These are phyloP conservation scores for Arion vulgaris DNA, from an alignment of 1,140 invertebrate species.

Conservation along the genomic window DNA sequence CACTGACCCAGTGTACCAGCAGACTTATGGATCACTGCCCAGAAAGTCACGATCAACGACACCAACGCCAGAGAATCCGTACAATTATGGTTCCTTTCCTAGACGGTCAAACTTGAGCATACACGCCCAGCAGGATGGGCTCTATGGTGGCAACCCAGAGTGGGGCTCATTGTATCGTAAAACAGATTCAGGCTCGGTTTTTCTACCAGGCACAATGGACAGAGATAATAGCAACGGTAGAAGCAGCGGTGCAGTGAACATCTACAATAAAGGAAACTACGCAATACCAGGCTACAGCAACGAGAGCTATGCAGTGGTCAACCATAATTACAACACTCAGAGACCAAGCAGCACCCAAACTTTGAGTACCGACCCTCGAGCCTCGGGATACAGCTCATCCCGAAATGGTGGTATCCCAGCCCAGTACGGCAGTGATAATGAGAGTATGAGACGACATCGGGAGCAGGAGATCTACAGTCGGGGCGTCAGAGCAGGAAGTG, in stretches of 20 bases:
- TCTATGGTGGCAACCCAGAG: background rate
- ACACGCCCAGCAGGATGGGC: background rate
- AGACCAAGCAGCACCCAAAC: too few relatives aligned
- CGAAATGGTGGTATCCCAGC: background rate
- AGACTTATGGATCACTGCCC: constrained; percentile 22
- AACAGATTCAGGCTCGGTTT: constrained; percentile 3
- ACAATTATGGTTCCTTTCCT: constrained; percentile 9
- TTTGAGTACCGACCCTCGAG: too few relatives aligned
- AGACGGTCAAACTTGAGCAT: background rate
- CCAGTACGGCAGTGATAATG: constrained; percentile 1
- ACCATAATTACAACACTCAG: too few relatives aligned
- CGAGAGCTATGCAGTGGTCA: too few relatives aligned
- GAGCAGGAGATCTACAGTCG: too few relatives aligned
- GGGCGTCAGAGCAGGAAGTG: background rate
- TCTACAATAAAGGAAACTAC: background rate
- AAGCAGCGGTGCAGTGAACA: background rate
- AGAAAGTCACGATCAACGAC: background rate
- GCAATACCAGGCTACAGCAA: too few relatives aligned
- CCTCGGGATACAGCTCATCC: too few relatives aligned
- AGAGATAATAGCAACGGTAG: background rate
- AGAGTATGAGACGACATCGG: background rate
- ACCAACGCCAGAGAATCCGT: background rate
- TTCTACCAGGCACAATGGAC: background rate
- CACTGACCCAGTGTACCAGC: background rate
- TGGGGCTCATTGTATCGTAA: constrained; percentile 21